phyloP scores from a whole-genome alignment of 2,113 vertebrate genomes.

The Poecile atricapillus region DNA sequence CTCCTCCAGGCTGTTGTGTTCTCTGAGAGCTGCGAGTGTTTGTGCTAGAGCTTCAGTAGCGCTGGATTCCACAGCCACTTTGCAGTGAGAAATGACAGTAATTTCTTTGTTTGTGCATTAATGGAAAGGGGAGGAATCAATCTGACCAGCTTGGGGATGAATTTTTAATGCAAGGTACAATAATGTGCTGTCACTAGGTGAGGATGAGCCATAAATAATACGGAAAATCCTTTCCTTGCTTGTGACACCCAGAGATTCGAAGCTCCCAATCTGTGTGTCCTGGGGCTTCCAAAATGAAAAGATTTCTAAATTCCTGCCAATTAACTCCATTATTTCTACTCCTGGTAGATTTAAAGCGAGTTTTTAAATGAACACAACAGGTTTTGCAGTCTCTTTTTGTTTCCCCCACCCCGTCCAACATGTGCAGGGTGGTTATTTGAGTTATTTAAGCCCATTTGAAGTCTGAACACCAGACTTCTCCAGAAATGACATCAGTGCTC shows the following conservation, averaged over 20 bases:
- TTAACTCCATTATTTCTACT: not conserved
- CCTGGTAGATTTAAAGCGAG: not conserved
- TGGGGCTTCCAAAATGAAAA: not conserved
- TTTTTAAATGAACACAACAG: constrained; percentile 18
- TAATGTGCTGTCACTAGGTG: not conserved
- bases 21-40: not conserved
- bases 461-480: not conserved
- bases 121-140: not conserved
- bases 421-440: not conserved
- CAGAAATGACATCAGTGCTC: not conserved
- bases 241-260: not conserved
- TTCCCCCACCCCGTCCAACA: not conserved
- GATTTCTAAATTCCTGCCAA: constrained; percentile 51
- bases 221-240: not conserved
- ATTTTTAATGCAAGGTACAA: not conserved
- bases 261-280: not conserved
- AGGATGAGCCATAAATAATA: not conserved
- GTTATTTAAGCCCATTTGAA: constrained; percentile 18
- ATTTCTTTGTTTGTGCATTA: not conserved
- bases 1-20: not conserved
- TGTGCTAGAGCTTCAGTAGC: not conserved
- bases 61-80: not conserved
- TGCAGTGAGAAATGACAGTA: not conserved
- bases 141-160: not conserved
- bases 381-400: not conserved